These are phyloP conservation scores for Hippolais icterina DNA, from an alignment of 2,113 vertebrate genomes.

Conservation along the genomic window DNA sequence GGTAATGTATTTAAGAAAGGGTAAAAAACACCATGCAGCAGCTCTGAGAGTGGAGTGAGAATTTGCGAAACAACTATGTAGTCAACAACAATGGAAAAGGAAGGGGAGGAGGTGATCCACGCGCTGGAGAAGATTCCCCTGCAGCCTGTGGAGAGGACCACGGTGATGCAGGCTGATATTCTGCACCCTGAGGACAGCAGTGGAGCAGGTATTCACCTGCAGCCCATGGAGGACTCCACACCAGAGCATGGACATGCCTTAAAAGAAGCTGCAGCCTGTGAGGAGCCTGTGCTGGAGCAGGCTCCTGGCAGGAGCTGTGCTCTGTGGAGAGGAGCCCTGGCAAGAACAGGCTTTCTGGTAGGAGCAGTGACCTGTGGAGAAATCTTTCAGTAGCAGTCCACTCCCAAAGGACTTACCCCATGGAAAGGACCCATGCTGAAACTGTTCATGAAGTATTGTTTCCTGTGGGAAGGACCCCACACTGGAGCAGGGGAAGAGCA, in stretches of 20 bases:
- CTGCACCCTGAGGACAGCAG: background rate
- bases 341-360: background rate
- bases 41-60: background rate
- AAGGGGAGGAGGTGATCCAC: background rate
- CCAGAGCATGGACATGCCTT: fast-evolving
- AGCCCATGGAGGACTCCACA: background rate
- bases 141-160: background rate
- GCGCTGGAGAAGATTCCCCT: background rate
- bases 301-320: background rate
- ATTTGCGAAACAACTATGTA: background rate
- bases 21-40: background rate
- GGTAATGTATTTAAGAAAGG: background rate
- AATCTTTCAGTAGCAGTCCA: background rate
- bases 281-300: background rate
- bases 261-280: background rate
- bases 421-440: background rate
- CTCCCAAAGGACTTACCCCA: background rate
- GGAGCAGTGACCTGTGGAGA: background rate
- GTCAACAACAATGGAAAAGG: background rate
- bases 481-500: background rate
- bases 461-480: background rate
- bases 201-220: background rate
- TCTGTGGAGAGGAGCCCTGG: background rate
- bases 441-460: background rate
- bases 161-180: background rate